Conservation (phyloP, 2,797 vertebrate species). For the Hipposideros larvatus region DNA sequence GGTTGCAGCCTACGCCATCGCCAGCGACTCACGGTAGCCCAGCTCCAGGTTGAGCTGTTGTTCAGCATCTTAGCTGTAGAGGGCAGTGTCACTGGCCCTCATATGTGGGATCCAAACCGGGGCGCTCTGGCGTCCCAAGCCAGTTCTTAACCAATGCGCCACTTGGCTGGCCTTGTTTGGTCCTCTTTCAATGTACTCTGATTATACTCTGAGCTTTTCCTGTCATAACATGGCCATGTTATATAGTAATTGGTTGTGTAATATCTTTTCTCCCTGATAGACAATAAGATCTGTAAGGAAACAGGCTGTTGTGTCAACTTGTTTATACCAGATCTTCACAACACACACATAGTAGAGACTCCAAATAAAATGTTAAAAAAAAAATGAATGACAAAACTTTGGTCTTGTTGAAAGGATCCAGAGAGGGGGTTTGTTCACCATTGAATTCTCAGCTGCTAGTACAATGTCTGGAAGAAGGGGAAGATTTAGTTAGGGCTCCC, state of each 20-base stretch:
- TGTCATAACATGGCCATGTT: background rate
- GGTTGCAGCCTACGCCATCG: too few species aligned
- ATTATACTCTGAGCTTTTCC: background rate
- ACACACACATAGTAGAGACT: background rate
- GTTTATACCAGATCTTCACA: background rate
- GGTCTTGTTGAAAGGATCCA: background rate
- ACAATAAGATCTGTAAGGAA: background rate
- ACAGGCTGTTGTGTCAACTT: background rate
- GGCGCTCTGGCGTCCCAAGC: too few species aligned
- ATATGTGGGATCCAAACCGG: too few species aligned
- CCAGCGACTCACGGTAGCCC: too few species aligned
- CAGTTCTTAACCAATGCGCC: too few species aligned
- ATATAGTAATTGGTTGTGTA: background rate
- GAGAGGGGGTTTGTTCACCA: background rate
- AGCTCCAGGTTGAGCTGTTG: too few species aligned
- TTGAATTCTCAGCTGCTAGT: background rate
- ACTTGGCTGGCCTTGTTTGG: too few species aligned
- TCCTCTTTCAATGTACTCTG: background rate
- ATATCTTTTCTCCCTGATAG: background rate
- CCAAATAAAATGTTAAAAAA: background rate
- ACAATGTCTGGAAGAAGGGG: background rate
- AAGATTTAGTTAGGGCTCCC: background rate
- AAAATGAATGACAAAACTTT: background rate
- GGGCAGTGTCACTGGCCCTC: too few species aligned
- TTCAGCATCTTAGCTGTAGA: too few species aligned